Conservation (phyloP, 1,140 invertebrate species). For the Streblospio benedicti region DNA sequence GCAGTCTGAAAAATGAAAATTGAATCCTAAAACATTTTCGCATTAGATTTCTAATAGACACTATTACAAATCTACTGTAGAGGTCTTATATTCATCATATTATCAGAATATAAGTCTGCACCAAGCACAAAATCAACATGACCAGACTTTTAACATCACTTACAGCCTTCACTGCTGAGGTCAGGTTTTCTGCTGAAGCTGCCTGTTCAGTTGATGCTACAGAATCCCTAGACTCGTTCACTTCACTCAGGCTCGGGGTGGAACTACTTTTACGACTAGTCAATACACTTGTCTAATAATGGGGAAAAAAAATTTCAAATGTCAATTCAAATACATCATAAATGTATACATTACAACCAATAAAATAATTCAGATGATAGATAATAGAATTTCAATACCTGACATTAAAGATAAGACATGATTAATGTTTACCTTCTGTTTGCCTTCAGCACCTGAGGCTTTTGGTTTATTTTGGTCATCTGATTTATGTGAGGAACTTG, state of each 20-base stretch:
- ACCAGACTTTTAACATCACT: no score
- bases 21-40: no score
- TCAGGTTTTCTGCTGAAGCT: constrained; percentile 44
- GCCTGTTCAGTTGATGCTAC: constrained; percentile 45
- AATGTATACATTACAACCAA: no score
- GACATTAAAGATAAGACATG: neutral
- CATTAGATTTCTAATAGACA: no score
- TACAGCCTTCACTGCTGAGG: constrained; percentile 24
- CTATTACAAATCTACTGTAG: no score
- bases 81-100: no score
- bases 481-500: neutral
- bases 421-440: constrained; percentile 19
- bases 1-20: constrained; percentile 59
- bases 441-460: constrained; percentile 5
- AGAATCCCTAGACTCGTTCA: constrained; percentile 35
- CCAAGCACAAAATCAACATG: no score
- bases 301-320: neutral
- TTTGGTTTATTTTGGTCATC: neutral
- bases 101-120: no score
- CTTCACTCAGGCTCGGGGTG: constrained; percentile 56
- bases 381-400: neutral
- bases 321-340: neutral
- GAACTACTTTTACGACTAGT: constrained; percentile 86
- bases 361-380: no score
- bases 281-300: constrained; percentile 33